phyloP scores from a whole-genome alignment of 2,797 vertebrate species.

The Hafferia zeledoni region DNA sequence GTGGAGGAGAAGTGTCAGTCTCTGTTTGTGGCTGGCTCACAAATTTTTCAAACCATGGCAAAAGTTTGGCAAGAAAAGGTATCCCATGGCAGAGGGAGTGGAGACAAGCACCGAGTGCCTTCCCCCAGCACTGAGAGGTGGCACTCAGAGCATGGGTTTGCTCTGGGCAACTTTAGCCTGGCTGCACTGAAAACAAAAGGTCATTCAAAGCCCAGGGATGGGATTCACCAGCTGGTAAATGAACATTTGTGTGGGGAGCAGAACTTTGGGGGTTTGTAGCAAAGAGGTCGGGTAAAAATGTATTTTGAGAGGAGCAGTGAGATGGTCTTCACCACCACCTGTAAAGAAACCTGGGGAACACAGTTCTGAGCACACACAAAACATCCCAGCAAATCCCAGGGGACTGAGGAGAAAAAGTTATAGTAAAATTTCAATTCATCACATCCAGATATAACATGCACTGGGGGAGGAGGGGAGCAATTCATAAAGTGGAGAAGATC shows the following conservation, averaged over 20 bases:
- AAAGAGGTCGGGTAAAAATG: background rate
- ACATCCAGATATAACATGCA: background rate
- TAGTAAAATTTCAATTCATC: background rate
- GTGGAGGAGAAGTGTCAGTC: background rate
- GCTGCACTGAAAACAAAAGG: background rate
- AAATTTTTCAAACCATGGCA: background rate
- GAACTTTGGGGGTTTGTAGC: background rate
- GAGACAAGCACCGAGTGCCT: background rate
- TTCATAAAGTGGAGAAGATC: background rate
- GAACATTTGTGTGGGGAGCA: background rate
- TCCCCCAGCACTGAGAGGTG: background rate
- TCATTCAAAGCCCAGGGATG: background rate
- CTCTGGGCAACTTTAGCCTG: background rate
- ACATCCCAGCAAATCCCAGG: background rate
- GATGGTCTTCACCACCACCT: constrained; percentile 26
- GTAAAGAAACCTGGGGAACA: background rate
- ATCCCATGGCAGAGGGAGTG: accelerated
- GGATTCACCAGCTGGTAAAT: background rate
- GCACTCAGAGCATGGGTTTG: background rate
- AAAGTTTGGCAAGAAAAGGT: background rate
- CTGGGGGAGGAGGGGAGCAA: background rate
- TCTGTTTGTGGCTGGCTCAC: background rate
- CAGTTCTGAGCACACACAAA: background rate
- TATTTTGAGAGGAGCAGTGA: background rate
- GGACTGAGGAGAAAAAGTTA: background rate